A percentile compares a stretch with the other conserved stretches of the same genome.
phyloP scores from a whole-genome alignment of 2,888 invertebrate species.

The Brenthis hecate region DNA sequence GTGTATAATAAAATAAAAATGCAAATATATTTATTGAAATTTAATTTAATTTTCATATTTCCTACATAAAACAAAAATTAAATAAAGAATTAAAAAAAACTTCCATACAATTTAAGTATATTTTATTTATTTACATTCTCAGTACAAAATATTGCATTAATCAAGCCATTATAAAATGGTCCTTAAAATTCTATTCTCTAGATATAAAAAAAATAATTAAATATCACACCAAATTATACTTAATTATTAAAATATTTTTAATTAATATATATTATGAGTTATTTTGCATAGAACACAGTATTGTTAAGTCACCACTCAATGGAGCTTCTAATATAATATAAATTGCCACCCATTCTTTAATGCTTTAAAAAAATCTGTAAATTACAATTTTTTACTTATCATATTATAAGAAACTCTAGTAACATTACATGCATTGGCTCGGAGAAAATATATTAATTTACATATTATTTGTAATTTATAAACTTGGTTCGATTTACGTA shows the following conservation, averaged over 20 bases:
- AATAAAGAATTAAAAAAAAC: constrained; percentile 42
- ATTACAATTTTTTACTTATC: not conserved
- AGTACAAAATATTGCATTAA: constrained; percentile 38
- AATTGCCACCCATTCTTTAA: not conserved
- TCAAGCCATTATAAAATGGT: constrained; percentile 15
- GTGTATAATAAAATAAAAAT: not conserved
- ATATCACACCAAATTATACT: constrained; percentile 64
- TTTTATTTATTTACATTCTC: constrained; percentile 41
- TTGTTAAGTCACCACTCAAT: not conserved
- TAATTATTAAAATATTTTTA: not conserved
- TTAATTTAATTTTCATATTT: not conserved
- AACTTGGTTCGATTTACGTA: not conserved
- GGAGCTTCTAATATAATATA: not conserved
- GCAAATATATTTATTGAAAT: not conserved
- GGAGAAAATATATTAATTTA: not conserved
- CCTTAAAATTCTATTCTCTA: constrained; percentile 6
- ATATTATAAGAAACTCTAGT: no score
- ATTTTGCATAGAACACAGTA: constrained; percentile 5
- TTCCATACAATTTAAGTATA: constrained; percentile 22
- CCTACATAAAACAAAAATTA: not conserved
- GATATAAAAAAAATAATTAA: constrained; percentile 34
- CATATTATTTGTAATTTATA: not conserved
- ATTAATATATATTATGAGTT: constrained; percentile 3
- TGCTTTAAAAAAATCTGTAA: not conserved
- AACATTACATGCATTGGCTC: not conserved